Evolutionary conservation across 2,113 vertebrate genomes (phyloP).

Genomic region (Carassius auratus): DNA sequence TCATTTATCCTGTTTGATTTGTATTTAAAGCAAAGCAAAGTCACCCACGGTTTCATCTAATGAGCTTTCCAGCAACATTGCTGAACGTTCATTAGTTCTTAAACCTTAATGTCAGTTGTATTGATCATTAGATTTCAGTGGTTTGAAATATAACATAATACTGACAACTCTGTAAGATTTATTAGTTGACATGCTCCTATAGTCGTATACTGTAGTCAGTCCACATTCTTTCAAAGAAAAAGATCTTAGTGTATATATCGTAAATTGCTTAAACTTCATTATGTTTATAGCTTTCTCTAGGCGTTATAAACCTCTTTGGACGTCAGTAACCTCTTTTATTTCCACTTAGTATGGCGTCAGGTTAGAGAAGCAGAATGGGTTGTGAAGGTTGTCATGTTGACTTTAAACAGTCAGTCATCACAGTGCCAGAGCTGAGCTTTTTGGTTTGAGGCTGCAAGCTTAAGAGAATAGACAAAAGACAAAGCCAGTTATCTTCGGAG

Average conservation of each 20-base stretch:
- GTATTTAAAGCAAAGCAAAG: slow-evolving; percentile 26
- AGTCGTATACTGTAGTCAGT: background rate
- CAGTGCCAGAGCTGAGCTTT: background rate
- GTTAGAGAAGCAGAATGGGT: slow-evolving; percentile 1
- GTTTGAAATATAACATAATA: background rate
- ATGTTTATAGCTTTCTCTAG: background rate
- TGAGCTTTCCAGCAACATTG: background rate
- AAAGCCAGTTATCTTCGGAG: background rate
- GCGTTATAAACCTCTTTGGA: background rate
- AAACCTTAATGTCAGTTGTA: background rate
- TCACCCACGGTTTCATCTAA: background rate
- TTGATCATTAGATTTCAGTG: background rate
- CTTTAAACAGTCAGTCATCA: slow-evolving; percentile 9
- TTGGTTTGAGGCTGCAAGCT: background rate
- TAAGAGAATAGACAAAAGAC: background rate
- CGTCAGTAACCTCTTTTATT: background rate
- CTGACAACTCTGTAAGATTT: background rate
- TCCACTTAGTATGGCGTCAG: background rate
- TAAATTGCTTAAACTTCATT: background rate
- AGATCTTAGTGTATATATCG: background rate
- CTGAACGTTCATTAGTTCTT: background rate
- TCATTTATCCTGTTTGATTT: slow-evolving; percentile 43
- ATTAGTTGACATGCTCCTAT: background rate
- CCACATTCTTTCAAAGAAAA: slow-evolving; percentile 10
- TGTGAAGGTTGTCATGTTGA: background rate